Conservation (phyloP, 2,888 invertebrate genomes). For the Zhengitettix transpicula region DNA sequence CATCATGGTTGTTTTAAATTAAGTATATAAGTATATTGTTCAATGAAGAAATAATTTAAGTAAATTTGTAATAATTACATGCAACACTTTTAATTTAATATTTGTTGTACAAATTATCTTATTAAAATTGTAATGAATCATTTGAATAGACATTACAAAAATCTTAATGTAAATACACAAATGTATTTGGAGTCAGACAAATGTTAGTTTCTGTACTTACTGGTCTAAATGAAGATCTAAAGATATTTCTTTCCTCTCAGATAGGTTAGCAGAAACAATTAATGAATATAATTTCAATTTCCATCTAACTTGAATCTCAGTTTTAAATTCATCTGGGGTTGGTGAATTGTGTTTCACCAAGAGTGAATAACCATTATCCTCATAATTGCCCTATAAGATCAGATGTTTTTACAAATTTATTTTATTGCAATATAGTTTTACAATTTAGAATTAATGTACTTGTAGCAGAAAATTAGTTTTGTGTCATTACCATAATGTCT, state of each 20-base stretch:
- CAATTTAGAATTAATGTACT: no score
- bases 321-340: slow-evolving; percentile 40
- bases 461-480: neutral
- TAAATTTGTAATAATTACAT: no score
- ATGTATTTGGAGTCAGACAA: neutral
- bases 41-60: no score
- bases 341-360: slow-evolving; percentile 42
- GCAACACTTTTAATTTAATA: no score
- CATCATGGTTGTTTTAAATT: no score
- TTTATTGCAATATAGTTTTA: no score
- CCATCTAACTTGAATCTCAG: slow-evolving; percentile 48
- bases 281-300: slow-evolving; percentile 51
- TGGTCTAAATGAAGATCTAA: slow-evolving; percentile 63
- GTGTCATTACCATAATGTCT: slow-evolving; percentile 41
- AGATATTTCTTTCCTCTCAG: slow-evolving; percentile 45
- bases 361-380: slow-evolving; percentile 47
- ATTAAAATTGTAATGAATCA: no score
- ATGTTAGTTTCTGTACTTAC: slow-evolving; percentile 30
- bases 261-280: slow-evolving; percentile 43
- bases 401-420: slow-evolving; percentile 5
- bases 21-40: no score
- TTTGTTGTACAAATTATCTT: no score
- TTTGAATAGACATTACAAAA: no score
- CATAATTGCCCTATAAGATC: slow-evolving; percentile 38
- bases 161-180: no score